Conservation (phyloP, 1,140 invertebrate genomes). For the Macrobrachium rosenbergii region DNA sequence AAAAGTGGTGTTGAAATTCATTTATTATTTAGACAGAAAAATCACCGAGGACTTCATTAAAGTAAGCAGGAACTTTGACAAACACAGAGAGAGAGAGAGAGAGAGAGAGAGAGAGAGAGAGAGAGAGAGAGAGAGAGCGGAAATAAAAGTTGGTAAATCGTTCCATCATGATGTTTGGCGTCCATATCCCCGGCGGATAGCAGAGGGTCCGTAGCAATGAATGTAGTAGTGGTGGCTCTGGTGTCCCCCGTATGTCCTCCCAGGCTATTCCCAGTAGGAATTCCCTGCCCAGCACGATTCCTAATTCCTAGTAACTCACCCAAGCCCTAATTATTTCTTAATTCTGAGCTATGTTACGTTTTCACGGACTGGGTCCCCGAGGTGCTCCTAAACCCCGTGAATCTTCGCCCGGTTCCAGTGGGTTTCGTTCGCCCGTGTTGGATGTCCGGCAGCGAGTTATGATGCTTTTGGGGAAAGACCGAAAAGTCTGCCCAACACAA, state of each 20-base stretch:
- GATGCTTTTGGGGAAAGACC: constrained; percentile 57
- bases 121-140: too few species aligned
- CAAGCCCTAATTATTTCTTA: constrained; percentile 62
- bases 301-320: constrained; percentile 63
- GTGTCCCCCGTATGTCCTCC: background rate
- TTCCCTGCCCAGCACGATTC: constrained; percentile 56
- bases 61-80: too few species aligned
- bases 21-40: too few species aligned
- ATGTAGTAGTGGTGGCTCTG: background rate
- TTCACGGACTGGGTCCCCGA: constrained; percentile 57
- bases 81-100: too few species aligned
- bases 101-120: too few species aligned
- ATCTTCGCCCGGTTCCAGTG: constrained; percentile 50
- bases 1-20: too few species aligned
- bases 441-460: constrained; percentile 8
- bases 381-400: constrained; percentile 58
- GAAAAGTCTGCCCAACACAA: constrained; percentile 45
- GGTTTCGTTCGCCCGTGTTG: constrained; percentile 43
- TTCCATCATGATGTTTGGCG: too few species aligned
- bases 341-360: constrained; percentile 63
- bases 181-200: too few species aligned
- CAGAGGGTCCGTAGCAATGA: too few species aligned
- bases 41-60: too few species aligned
- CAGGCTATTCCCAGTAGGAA: constrained; percentile 52
- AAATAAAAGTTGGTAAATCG: too few species aligned